phyloP scores from a whole-genome alignment of 2,888 invertebrate genomes.

The Neelides folsomi region DNA sequence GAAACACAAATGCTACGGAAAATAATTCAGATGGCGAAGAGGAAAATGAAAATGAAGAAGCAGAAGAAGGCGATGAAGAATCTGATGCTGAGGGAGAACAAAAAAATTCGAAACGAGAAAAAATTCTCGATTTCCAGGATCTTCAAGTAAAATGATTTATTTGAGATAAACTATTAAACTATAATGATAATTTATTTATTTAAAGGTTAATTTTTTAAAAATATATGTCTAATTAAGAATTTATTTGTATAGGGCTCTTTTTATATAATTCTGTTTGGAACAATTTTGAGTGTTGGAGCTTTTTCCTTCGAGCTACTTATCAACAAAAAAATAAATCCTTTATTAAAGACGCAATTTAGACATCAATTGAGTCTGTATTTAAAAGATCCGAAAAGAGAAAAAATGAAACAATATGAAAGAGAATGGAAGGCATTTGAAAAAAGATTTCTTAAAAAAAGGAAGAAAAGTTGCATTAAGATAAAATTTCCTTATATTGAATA shows the following conservation, averaged over 20 bases:
- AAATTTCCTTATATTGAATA: conserved; percentile 17
- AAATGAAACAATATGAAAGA: neutral
- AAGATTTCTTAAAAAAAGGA: conserved; percentile 2
- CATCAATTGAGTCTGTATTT: conserved; percentile 1
- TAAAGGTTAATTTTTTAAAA: no score
- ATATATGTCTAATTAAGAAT: neutral
- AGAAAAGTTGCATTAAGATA: conserved; percentile 4
- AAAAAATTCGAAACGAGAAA: conserved; percentile 18
- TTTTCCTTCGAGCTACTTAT: no score
- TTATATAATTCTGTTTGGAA: conserved; percentile 27
- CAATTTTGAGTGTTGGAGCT: neutral
- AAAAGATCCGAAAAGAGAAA: neutral
- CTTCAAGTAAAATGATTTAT: conserved; percentile 24
- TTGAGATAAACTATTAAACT: no score
- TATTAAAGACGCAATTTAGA: conserved; percentile 7
- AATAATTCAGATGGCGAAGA: conserved; percentile 2
- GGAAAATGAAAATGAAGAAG: conserved; percentile 1
- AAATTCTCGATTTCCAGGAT: conserved; percentile 26
- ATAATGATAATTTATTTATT: no score
- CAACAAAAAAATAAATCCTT: no score
- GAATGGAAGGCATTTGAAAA: neutral
- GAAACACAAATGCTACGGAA: neutral
- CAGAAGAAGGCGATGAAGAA: conserved; percentile 13
- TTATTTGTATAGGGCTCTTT: conserved; percentile 22
- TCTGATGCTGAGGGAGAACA: conserved; percentile 4